Evolutionary conservation across 2,113 vertebrate species (phyloP).

Genomic region (Sitta europaea): DNA sequence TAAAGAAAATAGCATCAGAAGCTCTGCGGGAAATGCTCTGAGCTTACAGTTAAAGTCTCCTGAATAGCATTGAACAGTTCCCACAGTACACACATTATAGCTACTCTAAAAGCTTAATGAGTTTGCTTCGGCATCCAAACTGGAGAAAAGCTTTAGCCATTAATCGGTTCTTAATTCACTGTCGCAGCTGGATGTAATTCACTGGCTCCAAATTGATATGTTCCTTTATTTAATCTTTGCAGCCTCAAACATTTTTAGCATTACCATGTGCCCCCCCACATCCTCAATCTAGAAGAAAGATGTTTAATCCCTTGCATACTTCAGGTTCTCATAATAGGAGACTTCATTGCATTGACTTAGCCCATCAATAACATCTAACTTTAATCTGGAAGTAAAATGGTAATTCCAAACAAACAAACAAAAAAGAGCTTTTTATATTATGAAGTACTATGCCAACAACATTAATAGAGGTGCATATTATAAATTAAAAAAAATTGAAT

Average conservation of each 20-base stretch:
- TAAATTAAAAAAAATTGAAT: neutral
- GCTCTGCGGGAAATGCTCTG: constrained; percentile 94
- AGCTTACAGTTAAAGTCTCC: constrained; percentile 91
- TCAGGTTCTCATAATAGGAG: constrained; percentile 64
- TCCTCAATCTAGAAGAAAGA: constrained; percentile 58
- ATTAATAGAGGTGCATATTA: neutral
- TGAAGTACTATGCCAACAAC: constrained; percentile 2
- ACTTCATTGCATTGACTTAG: constrained; percentile 64
- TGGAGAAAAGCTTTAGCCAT: constrained; percentile 84
- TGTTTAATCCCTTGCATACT: constrained; percentile 72
- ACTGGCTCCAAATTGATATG: constrained; percentile 83
- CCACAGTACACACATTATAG: constrained; percentile 90
- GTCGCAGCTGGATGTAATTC: constrained; percentile 85
- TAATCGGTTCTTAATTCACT: constrained; percentile 87
- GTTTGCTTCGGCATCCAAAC: constrained; percentile 85
- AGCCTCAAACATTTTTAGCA: constrained; percentile 79
- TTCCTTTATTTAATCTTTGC: constrained; percentile 85
- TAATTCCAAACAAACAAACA: constrained; percentile 57
- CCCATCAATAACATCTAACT: constrained; percentile 64
- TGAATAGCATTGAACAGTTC: constrained; percentile 90
- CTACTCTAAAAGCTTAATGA: constrained; percentile 95
- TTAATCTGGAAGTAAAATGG: constrained; percentile 70
- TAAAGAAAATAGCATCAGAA: constrained; percentile 99
- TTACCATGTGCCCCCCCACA: constrained; percentile 61
- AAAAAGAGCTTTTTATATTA: constrained; percentile 14